Conservation (phyloP, 2,113 vertebrate species). For the Cairina moschata region DNA sequence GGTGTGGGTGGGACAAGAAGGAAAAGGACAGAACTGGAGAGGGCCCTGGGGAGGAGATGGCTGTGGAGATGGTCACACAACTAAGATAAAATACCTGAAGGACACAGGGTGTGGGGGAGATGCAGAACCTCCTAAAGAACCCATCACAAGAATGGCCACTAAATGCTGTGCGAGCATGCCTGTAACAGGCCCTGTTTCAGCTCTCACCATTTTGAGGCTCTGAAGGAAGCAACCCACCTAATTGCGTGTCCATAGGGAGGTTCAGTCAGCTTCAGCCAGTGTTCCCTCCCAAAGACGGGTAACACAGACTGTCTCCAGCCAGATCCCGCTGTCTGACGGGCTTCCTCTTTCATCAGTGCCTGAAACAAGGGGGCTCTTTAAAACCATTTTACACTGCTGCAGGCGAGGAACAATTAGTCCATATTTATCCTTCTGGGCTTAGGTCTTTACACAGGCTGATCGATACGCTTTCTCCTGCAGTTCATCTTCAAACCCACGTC, state of each 20-base stretch:
- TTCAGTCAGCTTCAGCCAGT: background rate
- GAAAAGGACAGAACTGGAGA: background rate
- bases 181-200: background rate
- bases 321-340: background rate
- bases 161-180: background rate
- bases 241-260: background rate
- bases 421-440: background rate
- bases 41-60: background rate
- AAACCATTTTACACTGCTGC: background rate
- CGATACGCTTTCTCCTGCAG: background rate
- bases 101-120: background rate
- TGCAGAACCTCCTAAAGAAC: background rate
- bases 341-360: background rate
- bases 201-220: background rate
- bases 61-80: background rate
- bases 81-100: background rate
- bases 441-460: background rate
- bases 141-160: background rate
- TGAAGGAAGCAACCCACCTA: background rate
- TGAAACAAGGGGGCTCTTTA: background rate
- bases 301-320: background rate
- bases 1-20: background rate
- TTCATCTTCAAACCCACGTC: background rate
- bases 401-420: background rate
- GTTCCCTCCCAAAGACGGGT: background rate